Percentiles rank a stretch among this genome's conserved stretches.
Evolutionary conservation across 2,888 invertebrate species (phyloP).

Genomic region (Sesia apiformis): DNA sequence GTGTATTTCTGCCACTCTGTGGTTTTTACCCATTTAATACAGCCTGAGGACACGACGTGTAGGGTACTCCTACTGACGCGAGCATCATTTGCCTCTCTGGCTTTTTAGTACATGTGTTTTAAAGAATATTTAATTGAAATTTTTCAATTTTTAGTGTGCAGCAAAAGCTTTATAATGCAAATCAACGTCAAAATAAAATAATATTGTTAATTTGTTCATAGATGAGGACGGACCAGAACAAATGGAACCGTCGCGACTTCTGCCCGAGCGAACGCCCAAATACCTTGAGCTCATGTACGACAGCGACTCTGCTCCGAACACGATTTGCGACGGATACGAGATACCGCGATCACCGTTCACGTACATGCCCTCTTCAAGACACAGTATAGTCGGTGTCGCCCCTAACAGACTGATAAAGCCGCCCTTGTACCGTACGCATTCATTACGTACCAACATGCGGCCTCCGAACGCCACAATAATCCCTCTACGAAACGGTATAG

Average conservation of each 20-base stretch:
- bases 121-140: too few species aligned
- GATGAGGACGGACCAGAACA: constrained; percentile 58
- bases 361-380: constrained; percentile 43
- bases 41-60: too few species aligned
- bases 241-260: constrained; percentile 56
- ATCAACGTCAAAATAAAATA: too few species aligned
- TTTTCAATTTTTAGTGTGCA: too few species aligned
- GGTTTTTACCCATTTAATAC: too few species aligned
- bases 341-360: constrained; percentile 64
- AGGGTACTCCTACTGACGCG: too few species aligned
- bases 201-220: constrained; percentile 13
- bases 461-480: constrained; percentile 61
- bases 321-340: constrained; percentile 76
- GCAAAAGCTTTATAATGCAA: too few species aligned
- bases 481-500: constrained; percentile 48
- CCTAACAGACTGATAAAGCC: constrained; percentile 49
- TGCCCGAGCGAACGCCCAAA: constrained; percentile 67
- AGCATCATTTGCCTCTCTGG: too few species aligned
- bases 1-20: too few species aligned
- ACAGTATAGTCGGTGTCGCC: constrained; percentile 59
- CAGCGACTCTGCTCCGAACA: constrained; percentile 54
- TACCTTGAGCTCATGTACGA: constrained; percentile 81
- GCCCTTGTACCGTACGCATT: constrained; percentile 45
- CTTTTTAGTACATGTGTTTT: too few species aligned
- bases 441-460: constrained; percentile 37